phyloP scores from a whole-genome alignment of 2,797 vertebrate species.

The Borostomias antarcticus region DNA sequence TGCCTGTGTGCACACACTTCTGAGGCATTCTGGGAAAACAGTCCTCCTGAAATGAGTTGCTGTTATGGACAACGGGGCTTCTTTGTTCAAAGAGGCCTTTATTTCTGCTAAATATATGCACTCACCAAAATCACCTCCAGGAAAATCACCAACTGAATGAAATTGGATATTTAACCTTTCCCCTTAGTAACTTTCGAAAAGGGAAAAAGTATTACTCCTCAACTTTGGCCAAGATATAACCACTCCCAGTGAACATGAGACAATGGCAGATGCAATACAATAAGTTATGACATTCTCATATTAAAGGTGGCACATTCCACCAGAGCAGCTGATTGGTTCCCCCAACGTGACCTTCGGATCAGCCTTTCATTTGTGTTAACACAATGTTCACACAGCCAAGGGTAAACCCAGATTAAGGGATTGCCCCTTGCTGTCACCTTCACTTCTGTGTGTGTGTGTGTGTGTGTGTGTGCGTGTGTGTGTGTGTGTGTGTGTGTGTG shows the following conservation, averaged over 20 bases:
- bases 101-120: slow-evolving; percentile 32
- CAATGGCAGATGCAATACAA: slow-evolving; percentile 34
- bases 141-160: slow-evolving; percentile 27
- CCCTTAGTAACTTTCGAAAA: slow-evolving; percentile 14
- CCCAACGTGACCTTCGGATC: slow-evolving; percentile 46
- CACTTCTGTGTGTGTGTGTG: slow-evolving; percentile 7
- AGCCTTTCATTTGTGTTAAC: slow-evolving; percentile 39
- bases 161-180: slow-evolving; percentile 48
- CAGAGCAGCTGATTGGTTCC: slow-evolving; percentile 33
- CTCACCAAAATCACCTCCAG: slow-evolving; percentile 20
- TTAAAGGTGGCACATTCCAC: slow-evolving; percentile 15
- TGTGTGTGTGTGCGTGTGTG: slow-evolving; percentile 3
- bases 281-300: slow-evolving; percentile 33
- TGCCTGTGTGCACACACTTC: slow-evolving; percentile 14
- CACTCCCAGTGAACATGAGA: slow-evolving; percentile 22
- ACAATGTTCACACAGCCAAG: slow-evolving; percentile 36
- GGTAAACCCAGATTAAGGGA: slow-evolving; percentile 32
- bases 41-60: neutral
- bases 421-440: slow-evolving; percentile 8
- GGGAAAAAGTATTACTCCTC: neutral
- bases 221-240: slow-evolving; percentile 8
- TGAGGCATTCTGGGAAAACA: slow-evolving; percentile 18
- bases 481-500: neutral
- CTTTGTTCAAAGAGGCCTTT: slow-evolving; percentile 14
- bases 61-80: neutral